These are phyloP conservation scores for Pogonocichla stellata DNA, from an alignment of 2,113 vertebrate genomes.

Conservation along the genomic window DNA sequence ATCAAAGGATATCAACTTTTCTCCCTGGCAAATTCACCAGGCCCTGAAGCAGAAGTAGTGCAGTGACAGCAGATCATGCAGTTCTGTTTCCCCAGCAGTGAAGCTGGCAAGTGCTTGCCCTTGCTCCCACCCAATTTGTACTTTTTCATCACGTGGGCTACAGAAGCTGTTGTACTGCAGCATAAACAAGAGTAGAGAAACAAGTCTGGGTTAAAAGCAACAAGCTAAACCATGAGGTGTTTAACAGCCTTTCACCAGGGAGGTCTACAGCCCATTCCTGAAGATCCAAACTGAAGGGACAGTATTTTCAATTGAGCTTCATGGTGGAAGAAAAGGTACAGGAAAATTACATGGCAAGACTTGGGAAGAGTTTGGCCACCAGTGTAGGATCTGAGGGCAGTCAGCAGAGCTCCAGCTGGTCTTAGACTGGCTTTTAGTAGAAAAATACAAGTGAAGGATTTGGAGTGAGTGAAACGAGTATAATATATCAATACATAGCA, in stretches of 20 bases:
- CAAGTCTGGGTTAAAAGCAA: not conserved
- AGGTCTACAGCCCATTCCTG: not conserved
- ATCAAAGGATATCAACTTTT: not conserved
- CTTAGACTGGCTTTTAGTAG: not conserved
- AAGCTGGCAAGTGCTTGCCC: not conserved
- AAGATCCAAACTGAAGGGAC: not conserved
- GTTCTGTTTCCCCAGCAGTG: not conserved
- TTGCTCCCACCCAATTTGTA: not conserved
- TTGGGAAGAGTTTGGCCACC: not conserved
- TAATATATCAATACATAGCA: not conserved
- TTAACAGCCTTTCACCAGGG: not conserved
- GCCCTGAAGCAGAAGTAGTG: rapidly evolving
- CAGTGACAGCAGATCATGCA: rapidly evolving
- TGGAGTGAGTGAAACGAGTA: not conserved
- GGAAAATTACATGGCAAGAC: not conserved
- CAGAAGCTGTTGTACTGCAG: not conserved
- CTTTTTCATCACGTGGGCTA: not conserved
- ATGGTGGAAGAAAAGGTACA: not conserved
- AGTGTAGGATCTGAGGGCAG: not conserved
- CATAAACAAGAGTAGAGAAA: not conserved
- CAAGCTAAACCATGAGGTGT: not conserved
- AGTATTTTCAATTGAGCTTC: not conserved
- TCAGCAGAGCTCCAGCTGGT: not conserved
- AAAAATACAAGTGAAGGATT: not conserved
- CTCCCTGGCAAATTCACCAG: not conserved